Evolutionary conservation across 2,888 invertebrate genomes (phyloP), one percentile per base, ranked within the genome.

Genomic region (Synanthedon tipuliformis): DNA sequence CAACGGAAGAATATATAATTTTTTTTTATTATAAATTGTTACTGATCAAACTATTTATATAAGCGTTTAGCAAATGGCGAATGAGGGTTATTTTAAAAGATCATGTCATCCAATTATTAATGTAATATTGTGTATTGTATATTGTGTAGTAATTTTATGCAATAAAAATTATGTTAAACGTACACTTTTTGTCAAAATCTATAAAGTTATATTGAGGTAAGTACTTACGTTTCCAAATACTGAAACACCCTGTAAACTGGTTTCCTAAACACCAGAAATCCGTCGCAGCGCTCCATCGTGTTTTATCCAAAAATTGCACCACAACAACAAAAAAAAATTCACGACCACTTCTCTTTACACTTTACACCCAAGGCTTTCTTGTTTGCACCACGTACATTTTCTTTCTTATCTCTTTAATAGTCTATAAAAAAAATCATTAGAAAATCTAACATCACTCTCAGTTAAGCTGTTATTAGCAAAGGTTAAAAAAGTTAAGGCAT

Each of bases 171-270:
- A 27, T 27, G 0, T 27, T 27, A 27, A 1, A 10, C 1, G 10
- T 5, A 34, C 10, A 0, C 5, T 34, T 34, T 27, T 34, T 7
- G n/a, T 45, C 45, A 15, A 15, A 45, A 15, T 1, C 0, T 18
- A 50, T 48, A 54, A 27, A 13, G 13, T 45, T 13, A 45, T n/a
- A 45, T n/a, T 45, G n/a, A n/a, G n/a, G n/a, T n/a, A 34, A 10
- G 34, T 45, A 92, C 93, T 93, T 88, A 93, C 93, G 93, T 92
- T 88, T 93, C 93, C 79, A 93, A 90, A 88, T 93, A 94, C 89
- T 93, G 93, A 89, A 93, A 93, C 75, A 92, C 92, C 88, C 93
- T 89, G 87, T 93, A 93, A 62, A 93, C 92, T 76, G 93, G 93
- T 78, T 92, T 92, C 75, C 92, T 90, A 89, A 92, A 93, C 88